Conservation (phyloP, 2,113 vertebrate species). For the Nestor notabilis region DNA sequence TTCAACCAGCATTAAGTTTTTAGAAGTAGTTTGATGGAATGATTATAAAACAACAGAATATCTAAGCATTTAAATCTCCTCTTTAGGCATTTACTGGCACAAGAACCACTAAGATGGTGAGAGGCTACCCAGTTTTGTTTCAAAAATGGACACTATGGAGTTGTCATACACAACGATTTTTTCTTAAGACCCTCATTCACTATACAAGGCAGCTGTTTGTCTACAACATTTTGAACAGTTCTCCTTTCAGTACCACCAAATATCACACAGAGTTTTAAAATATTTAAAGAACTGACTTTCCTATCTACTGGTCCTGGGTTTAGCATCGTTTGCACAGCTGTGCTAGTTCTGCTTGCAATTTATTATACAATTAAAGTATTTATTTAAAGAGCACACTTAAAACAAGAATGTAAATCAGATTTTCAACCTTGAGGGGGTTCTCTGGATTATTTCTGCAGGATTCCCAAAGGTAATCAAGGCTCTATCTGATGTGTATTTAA, state of each 20-base stretch:
- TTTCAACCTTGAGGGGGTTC: neutral
- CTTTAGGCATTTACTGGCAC: neutral
- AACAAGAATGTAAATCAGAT: slow-evolving; percentile 2
- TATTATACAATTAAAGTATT: neutral
- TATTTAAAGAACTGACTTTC: neutral
- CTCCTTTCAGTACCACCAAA: neutral
- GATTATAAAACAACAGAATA: neutral
- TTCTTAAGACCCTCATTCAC: neutral
- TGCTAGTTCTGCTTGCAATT: neutral
- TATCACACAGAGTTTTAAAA: neutral
- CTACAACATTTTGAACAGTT: neutral
- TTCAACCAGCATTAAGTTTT: neutral
- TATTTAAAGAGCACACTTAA: neutral
- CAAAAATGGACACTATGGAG: neutral
- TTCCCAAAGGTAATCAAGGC: slow-evolving; percentile 13
- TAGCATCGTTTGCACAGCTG: neutral
- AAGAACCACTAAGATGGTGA: neutral
- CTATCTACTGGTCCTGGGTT: neutral
- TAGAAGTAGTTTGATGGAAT: neutral
- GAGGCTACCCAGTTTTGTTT: neutral
- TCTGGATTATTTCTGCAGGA: slow-evolving; percentile 22
- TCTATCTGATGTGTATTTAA: neutral
- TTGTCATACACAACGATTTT: neutral
- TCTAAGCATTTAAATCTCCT: neutral
- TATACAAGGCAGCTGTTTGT: neutral